These are phyloP conservation scores for Odontocolon sp. DNA, from an alignment of 2,888 invertebrate species.

Conservation along the genomic window DNA sequence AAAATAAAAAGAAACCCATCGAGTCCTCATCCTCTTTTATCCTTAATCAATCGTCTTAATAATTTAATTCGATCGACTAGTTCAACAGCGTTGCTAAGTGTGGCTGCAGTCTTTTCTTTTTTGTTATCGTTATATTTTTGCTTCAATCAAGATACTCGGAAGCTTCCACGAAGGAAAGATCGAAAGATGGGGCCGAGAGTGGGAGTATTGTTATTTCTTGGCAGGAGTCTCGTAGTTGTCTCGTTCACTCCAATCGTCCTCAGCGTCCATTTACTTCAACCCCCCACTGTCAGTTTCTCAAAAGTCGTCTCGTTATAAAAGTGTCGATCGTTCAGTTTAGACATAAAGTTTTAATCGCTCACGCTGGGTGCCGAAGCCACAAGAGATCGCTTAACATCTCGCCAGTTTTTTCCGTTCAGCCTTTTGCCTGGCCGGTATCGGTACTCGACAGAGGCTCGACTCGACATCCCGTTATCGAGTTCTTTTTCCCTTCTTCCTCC, in stretches of 20 bases:
- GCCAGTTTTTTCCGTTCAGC: slow-evolving; percentile 56
- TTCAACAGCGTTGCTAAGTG: neutral
- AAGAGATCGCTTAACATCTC: slow-evolving; percentile 51
- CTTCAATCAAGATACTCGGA: slow-evolving; percentile 38
- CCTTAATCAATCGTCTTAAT: neutral
- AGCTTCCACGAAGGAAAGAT: neutral
- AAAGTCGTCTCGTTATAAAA: slow-evolving; percentile 57
- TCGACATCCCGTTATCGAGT: neutral
- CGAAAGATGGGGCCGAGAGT: neutral
- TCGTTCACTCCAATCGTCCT: neutral
- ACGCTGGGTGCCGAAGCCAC: slow-evolving; percentile 15
- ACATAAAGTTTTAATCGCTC: slow-evolving; percentile 55
- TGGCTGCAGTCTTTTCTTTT: neutral
- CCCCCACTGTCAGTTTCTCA: slow-evolving; percentile 27
- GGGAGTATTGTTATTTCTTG: slow-evolving; percentile 54
- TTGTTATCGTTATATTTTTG: neutral
- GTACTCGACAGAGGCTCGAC: no score
- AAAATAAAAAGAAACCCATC: neutral
- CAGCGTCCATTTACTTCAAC: neutral
- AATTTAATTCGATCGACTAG: slow-evolving; percentile 20
- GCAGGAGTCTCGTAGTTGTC: slow-evolving; percentile 32
- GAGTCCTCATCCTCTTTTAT: neutral
- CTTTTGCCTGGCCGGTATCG: slow-evolving; percentile 30
- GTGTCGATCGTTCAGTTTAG: slow-evolving; percentile 57
- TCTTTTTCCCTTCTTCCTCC: slow-evolving; percentile 19